Evolutionary conservation across 2,113 vertebrate genomes (phyloP), one percentile per base, ranked within the genome.

Genomic region (Leptosomus discolor): DNA sequence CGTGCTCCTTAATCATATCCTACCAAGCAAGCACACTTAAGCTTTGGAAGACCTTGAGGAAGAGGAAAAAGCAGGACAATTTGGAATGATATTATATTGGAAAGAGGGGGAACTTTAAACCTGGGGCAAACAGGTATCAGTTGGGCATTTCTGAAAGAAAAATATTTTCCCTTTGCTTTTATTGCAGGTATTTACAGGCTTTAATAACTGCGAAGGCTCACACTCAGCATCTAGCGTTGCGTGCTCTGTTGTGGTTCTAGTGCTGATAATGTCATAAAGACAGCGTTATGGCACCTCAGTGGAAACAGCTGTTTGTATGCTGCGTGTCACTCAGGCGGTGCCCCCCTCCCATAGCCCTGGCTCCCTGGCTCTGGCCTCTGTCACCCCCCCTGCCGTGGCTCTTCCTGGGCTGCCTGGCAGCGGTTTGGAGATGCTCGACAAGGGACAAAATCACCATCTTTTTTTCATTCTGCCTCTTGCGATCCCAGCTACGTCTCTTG

Each of bases 381-480:
- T 45, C 41, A 70, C 32, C 6, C 3, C 4, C 5, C 3, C 2
- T 3, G 6, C 15, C 2, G 1, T 0, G 1, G 23, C 14, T 48
- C 57, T 85, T 68, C 36, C 11, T 51, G 65, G 36, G 9, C 39
- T 68, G 45, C 26, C 61, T 74, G 56, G 41, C 22, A 77, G 54
- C 3, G 0, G 6, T 67, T 80, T 73, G 37, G 34, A 76, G 17
- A 26, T 71, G 30, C n/a, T 61, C 17, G 73, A 13, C 27, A 87
- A 60, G 26, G 50, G 21, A 70, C 11, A 48, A 81, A 75, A 71
- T 68, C 0, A 71, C 64, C 5, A 50, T 45, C 4, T 41, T 71
- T 60, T 60, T 74, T 48, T 61, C 27, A 11, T 86, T 75, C 20
- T 68, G 30, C 5, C 9, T 64, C n/a, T 71, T 80, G 7, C 29